Base-by-base conservation (phyloP, 2,797 vertebrate species). In the Danio choprae region DNA sequence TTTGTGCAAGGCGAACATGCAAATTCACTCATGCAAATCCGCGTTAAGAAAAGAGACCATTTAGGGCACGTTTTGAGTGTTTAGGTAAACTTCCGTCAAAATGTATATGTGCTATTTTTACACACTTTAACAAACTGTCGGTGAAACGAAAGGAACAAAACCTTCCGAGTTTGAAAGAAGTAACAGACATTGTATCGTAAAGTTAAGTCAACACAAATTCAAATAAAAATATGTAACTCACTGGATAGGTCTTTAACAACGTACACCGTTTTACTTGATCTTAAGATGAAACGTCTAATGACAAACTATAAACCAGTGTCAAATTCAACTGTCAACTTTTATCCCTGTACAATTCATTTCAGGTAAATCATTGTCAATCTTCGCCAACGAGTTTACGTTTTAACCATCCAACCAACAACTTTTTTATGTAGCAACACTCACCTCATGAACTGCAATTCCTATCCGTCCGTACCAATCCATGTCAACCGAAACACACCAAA, bases 71-170 rank as follows among this genome's bases (percentile, higher is more conserved):
- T 63, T 41, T 60, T 6, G 51, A 51, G 12, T 64, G 18, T 69
- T 74, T 75, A 43, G 64, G 79, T 51, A 46, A 83, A 83, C 76
- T 79, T 83, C 67, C 62, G 76, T 83, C 75, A 79, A 78, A 70
- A 83, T 69, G 48, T 16, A 38, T 5, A n/a, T 60, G 15, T 10
- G 11, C 20, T 40, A 46, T 58, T 77, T 20, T 20, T 2, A 40
- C 36, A 18, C 18, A 44, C 38, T 41, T 41, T 7, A 41, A 11
- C 53, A 65, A 11, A 44, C 38, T 18, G 0, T 18, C n/a, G 13
- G 3, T 8, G 1, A 82, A 74, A 62, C 20, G 18, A 78, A 77
- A 46, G 15, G 36, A 20, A 43, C 40, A 13, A 44, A 65, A 6
- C 6, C 2, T 38, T 0, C 4, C 0, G 7, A 63, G 36, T 59